These are phyloP conservation scores for Caenorhabditis sp. DNA, from an alignment of 2,888 invertebrate species.

Conservation along the genomic window DNA sequence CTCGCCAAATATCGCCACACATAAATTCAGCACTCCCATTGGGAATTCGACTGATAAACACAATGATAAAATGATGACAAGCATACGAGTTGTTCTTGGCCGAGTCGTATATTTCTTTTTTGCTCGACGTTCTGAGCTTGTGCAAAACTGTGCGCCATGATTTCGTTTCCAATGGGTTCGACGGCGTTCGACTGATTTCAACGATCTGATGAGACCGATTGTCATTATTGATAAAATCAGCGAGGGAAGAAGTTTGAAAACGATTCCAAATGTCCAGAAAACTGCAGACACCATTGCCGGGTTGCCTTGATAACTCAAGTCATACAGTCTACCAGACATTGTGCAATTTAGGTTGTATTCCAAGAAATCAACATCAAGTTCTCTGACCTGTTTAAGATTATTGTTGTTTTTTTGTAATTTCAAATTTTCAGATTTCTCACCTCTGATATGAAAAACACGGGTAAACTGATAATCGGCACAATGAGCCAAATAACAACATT, in stretches of 20 bases:
- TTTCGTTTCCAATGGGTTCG: slow-evolving; percentile 48
- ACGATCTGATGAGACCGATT: slow-evolving; percentile 51
- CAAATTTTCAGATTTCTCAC: too few species aligned
- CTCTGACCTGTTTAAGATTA: slow-evolving; percentile 35
- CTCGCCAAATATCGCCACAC: slow-evolving; percentile 57
- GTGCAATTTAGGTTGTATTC: slow-evolving; percentile 32
- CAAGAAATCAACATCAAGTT: slow-evolving; percentile 25
- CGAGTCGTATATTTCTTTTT: slow-evolving; percentile 45
- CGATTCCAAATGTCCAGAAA: slow-evolving; percentile 62
- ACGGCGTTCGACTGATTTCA: slow-evolving; percentile 55
- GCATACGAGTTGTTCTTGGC: slow-evolving; percentile 58
- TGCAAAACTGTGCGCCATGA: slow-evolving; percentile 40
- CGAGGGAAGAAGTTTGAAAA: slow-evolving; percentile 61
- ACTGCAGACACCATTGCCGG: slow-evolving; percentile 48
- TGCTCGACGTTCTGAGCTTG: slow-evolving; percentile 45
- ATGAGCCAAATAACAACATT: slow-evolving; percentile 49
- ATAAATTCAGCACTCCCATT: slow-evolving; percentile 58
- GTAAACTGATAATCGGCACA: slow-evolving; percentile 58
- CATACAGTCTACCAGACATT: slow-evolving; percentile 38
- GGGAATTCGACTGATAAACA: slow-evolving; percentile 61
- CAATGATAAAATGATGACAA: slow-evolving; percentile 54
- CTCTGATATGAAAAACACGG: slow-evolving; percentile 58
- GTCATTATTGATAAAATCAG: slow-evolving; percentile 51
- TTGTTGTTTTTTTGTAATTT: background rate
- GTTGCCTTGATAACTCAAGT: slow-evolving; percentile 45